Evolutionary conservation across 2,113 vertebrate species (phyloP), one percentile per base, ranked within the genome.

Genomic region (Cervus canadensis): DNA sequence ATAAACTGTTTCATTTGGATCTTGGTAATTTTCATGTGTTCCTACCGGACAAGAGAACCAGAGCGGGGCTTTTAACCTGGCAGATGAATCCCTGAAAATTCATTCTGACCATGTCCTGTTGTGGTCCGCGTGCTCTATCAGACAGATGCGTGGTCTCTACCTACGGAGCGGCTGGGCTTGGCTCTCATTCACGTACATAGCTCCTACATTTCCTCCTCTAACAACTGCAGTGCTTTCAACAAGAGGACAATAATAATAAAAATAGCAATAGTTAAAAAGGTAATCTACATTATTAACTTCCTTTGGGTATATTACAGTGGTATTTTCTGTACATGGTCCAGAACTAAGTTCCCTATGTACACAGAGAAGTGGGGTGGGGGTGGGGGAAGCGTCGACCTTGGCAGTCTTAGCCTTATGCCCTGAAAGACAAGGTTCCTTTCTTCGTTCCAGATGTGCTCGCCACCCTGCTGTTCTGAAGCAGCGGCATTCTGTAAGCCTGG

Each of bases 251-350:
- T 74, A 98, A 98, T 98, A 98, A 99, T 98, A 99, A 99, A 98
- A 99, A 99, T 98, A 99, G 97, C 97, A 98, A 99, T 98, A 98
- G 98, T 99, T 99, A 99, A 98, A 99, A 98, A 98, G 98, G 92
- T 94, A 98, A 98, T 98, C 98, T 99, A 99, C 98, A 99, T 98
- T 99, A 98, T 99, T 98, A 98, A 98, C 97, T 98, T 99, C 98
- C 98, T 98, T 98, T 98, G 98, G 98, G 98, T 99, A 99, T 98
- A 97, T 99, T 99, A 99, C 99, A 99, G 95, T 60, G 60, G 88
- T 90, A 21, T 98, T 98, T 98, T 99, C 99, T 99, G 99, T 99
- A 99, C 99, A 99, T 50, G 96, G 97, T 97, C 98, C 98, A 96
- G 97, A 98, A 98, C 96, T 97, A 95, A 98, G 97, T 98, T 98